Evolutionary conservation across 2,888 invertebrate species (phyloP), one percentile per base, ranked within the genome.

Genomic region (Nudaria mundana): DNA sequence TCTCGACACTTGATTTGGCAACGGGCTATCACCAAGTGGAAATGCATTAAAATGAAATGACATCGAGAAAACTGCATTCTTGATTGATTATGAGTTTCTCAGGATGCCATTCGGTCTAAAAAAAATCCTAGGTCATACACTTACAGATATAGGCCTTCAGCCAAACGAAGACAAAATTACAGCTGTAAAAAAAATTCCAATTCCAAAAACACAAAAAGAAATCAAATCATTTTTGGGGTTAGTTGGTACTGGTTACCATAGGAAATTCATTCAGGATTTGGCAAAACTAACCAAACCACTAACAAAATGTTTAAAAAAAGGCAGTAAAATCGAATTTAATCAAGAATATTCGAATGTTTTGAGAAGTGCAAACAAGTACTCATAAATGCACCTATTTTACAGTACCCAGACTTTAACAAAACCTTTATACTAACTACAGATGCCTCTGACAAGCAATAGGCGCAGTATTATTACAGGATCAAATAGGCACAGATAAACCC

Each of bases 361-460:
- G 40, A 58, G 20, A 66, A 56, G 48, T 60, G 61, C 15, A 72
- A 67, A 36, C 11, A 62, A 30, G 23, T 67, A 10, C 45, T 71
- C 1, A 55, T 45, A 5, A 62, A 61, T 23, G 55, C 59, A 22
- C 73, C 73, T 0, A 53, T 77, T 5, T 40, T 80, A 11, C 55
- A 66, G 40, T 76, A 71, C 24, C 71, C 71, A 4, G 66, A 75
- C 34, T 77, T 77, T 12, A 35, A 48, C 0, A 57, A 69, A 50
- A 43, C 50, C 1, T 61, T 63, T 18, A 51, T 61, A 1, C 7
- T 65, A 1, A 60, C n/a, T n/a, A 66, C 63, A 2, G 63, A 66
- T 7, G 61, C 63, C 0, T 61, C 58, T 13, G 53, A 64, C 13
- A 37, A 37, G 64, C 66, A 0, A 4, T 66, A 33, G 62, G 57